phyloP scores from a whole-genome alignment of 2,797 vertebrate species.

The Phoeniculus purpureus region DNA sequence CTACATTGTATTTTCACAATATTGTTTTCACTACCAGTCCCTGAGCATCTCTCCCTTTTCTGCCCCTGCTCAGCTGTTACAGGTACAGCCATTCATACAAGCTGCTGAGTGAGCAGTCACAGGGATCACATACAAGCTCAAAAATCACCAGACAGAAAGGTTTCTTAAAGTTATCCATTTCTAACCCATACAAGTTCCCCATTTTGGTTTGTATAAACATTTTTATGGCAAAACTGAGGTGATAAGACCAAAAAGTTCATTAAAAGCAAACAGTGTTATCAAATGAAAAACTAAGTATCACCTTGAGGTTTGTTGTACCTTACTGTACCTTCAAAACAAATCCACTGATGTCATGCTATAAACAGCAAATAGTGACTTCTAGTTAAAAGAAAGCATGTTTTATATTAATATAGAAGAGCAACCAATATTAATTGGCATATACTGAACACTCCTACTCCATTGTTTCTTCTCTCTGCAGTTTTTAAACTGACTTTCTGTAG shows the following conservation, averaged over 20 bases:
- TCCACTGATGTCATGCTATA: background rate
- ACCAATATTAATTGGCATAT: background rate
- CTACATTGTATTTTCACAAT: background rate
- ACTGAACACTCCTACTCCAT: background rate
- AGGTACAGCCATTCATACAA: background rate
- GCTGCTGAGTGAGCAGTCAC: background rate
- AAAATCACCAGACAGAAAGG: background rate
- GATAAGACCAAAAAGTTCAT: background rate
- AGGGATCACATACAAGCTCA: background rate
- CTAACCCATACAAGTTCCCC: background rate
- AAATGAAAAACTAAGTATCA: background rate
- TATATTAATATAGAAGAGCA: background rate
- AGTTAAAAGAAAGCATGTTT: background rate
- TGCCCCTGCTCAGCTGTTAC: background rate
- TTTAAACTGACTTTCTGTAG: background rate
- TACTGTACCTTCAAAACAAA: background rate
- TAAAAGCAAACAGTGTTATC: background rate
- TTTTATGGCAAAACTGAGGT: background rate
- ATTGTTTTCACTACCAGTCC: background rate
- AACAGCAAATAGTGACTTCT: background rate
- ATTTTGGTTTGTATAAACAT: background rate
- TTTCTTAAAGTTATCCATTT: background rate
- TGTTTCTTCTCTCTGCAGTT: background rate
- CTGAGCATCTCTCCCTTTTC: background rate
- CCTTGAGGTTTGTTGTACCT: background rate